Base-by-base conservation (phyloP, 2,888 invertebrate species). In the Drosophila multiciliata region DNA sequence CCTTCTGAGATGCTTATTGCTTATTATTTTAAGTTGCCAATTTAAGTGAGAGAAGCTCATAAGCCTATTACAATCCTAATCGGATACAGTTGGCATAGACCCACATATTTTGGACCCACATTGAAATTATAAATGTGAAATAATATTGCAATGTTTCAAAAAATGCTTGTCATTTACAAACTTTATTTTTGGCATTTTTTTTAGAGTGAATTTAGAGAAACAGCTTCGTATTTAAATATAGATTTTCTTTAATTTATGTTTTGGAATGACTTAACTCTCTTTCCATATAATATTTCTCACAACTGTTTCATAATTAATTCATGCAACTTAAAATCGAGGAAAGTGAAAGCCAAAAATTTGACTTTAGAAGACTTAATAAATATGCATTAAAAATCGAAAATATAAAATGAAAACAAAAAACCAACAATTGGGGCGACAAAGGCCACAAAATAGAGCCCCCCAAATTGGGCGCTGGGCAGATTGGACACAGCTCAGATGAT, bases 321-420 rank as follows among this genome's bases (percentile, higher is more conserved):
- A 65, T 48, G 61, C 61, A 55, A 36, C 55, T 64, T 12, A 42
- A 45, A 54, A 20, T 50, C 29, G 26, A 52, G 35, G 48, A 79
- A 78, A 79, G 80, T 75, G 80, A 79, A 79, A 78, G 80, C 60
- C 53, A 72, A 62, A 54, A 61, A 63, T 75, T 58, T 40, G 36
- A 49, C 29, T 50, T 67, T 77, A 29, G 50, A 38, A 33, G 32
- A 48, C n/a, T 17, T 23, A 29, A 59, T 23, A 67, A 12, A 50
- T 52, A 61, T 49, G 64, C 59, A 54, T 64, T 45, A 62, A 62
- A 50, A 54, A 45, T 64, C 68, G 53, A 23, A 62, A 54, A 78
- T 60, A 63, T 60, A 66, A 64, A 71, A 62, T 63, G 66, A 49
- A 70, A 72, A 60, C 36, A 12, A 58, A 68, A 75, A 63, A 73